Conservation (phyloP, 2,113 vertebrate genomes). For the Microcebus lehilahytsara region DNA sequence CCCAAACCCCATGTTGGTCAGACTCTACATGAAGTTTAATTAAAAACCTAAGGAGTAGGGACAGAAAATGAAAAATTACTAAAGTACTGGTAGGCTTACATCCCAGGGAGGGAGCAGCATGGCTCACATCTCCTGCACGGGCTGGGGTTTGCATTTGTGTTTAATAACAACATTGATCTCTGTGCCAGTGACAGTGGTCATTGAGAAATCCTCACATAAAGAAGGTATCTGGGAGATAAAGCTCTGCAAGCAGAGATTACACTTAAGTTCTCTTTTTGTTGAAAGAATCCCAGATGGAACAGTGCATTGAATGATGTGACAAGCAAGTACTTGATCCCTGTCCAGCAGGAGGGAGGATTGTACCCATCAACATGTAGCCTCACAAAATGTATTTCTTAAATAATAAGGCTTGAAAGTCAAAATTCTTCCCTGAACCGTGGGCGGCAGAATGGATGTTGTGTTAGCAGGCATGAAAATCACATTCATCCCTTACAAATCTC, state of each 20-base stretch:
- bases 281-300: constrained; percentile 90
- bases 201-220: constrained; percentile 88
- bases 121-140: constrained; percentile 60
- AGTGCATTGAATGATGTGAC: constrained; percentile 89
- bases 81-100: constrained; percentile 53
- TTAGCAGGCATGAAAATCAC: not conserved
- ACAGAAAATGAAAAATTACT: constrained; percentile 64
- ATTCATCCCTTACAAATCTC: not conserved
- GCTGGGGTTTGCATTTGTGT: constrained; percentile 81
- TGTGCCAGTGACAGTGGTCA: constrained; percentile 84
- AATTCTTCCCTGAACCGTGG: not conserved
- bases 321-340: constrained; percentile 90
- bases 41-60: constrained; percentile 3
- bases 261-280: constrained; percentile 89
- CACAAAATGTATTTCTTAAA: not conserved
- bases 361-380: constrained; percentile 87
- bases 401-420: not conserved
- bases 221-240: constrained; percentile 89
- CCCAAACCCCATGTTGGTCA: not conserved
- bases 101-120: constrained; percentile 28
- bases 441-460: not conserved
- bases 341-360: constrained; percentile 92
- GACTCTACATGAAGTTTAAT: constrained; percentile 32
- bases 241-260: constrained; percentile 89
- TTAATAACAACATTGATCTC: constrained; percentile 88